Base-by-base conservation (phyloP, 1,140 invertebrate genomes). In the Mamestra configurata region DNA sequence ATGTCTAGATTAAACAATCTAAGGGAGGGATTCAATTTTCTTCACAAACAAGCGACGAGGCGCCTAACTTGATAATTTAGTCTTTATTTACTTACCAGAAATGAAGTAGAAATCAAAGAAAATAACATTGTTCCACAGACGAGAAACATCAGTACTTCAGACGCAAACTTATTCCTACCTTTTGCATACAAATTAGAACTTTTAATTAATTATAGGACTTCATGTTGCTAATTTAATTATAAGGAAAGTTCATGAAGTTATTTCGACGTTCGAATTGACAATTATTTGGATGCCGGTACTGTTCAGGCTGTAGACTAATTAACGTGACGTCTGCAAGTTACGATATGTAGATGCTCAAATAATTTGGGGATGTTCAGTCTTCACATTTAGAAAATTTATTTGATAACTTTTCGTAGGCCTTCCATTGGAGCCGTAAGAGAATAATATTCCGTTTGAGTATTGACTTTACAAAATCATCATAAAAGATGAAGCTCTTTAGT, bases 151-250 rank as follows among this genome's bases (percentile, higher is more conserved):
- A 24, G 59, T 40, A 53, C 75, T 55, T 53, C 10, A 31, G 27
- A 22, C 46, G 46, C 55, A 40, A 76, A 57, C 64, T 76, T 77
- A 20, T 71, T 80, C 64, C 27, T 70, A 68, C 61, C 70, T 46
- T 77, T 70, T 77, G 53, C 68, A 71, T 77, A 72, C 66, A 77
- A 81, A 81, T 81, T 81, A 81, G 22, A 81, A 81, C 31, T 81
- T 81, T 81, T 81, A 73, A 81, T 81, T 81, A 81, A 81, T 81
- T 81, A 81, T 66, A 68, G n/a, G 71, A 79, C 57, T 81, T 81
- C 55, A 75, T 78, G 76, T 78, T 53, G 71, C 76, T 73, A 79
- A 79, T 81, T 78, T 81, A 81, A 81, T 81, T 79, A 79, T 79
- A 57, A 49, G 31, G 18, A 49, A 71, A 78, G 80, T 66, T 81